phyloP scores from a whole-genome alignment of 2,888 invertebrate genomes.

The Ditula angustiorana region DNA sequence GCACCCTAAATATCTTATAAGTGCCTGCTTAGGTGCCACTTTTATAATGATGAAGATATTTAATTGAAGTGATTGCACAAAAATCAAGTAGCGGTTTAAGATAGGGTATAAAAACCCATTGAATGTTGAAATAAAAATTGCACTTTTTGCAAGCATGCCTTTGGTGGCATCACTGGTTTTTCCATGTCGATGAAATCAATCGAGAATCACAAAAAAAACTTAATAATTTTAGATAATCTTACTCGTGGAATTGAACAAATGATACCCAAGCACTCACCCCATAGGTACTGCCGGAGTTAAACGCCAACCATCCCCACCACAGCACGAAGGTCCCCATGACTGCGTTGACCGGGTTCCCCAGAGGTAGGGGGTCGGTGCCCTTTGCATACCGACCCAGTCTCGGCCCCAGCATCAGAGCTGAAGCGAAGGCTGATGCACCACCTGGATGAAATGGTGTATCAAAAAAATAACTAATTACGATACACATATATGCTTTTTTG shows the following conservation, averaged over 20 bases:
- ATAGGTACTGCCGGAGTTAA: conserved; percentile 96
- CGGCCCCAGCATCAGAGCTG: conserved; percentile 95
- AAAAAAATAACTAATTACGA: no score
- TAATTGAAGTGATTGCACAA: no score
- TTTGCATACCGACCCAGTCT: conserved; percentile 93
- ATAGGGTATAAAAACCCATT: neutral
- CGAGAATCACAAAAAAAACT: neutral
- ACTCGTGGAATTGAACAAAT: neutral
- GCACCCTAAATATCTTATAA: no score
- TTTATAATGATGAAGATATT: no score
- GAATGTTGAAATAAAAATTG: neutral
- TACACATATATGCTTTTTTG: no score
- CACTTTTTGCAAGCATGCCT: neutral
- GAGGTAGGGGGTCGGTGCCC: conserved; percentile 90
- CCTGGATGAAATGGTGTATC: conserved; percentile 65
- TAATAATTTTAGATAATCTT: no score
- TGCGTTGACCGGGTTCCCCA: conserved; percentile 96
- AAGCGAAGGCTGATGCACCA: conserved; percentile 92
- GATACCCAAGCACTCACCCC: conserved; percentile 81
- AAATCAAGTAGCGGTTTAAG: no score
- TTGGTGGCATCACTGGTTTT: neutral
- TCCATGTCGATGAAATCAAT: neutral
- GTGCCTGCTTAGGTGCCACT: no score
- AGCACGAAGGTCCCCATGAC: conserved; percentile 96
- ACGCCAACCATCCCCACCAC: conserved; percentile 99